Base-by-base conservation (phyloP, 2,113 vertebrate species). In the Alaudala cheleensis region DNA sequence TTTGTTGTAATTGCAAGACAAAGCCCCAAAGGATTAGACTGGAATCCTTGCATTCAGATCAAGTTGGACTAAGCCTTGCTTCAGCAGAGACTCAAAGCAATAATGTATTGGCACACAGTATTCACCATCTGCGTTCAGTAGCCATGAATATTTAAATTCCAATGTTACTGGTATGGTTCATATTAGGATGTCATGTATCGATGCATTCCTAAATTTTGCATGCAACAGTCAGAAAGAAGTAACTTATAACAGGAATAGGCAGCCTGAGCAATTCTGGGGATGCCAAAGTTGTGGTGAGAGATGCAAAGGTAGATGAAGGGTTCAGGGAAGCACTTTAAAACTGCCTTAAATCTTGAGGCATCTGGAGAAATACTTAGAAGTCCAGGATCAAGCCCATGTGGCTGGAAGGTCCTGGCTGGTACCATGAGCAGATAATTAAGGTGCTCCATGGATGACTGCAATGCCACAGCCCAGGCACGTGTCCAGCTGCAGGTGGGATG, bases 1-100 rank as follows among this genome's bases (percentile, higher is more conserved):
- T 98, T 98, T 98, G 97, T 97, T 97, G 97, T 97, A 98, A 98
- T 97, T 97, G 97, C 97, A 97, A 97, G 98, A 97, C 96, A 97
- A 97, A 97, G 97, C 96, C 97, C 97, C 96, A 69, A 81, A 97
- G 97, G 97, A 97, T 97, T 97, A 95, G 94, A 56, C 96, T 97
- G 97, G 98, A 98, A 97, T 98, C 97, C 95, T 97, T 78, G 42
- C 80, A 91, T 95, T 97, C 97, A 96, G 96, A 98, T 97, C 57
- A 67, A 97, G 94, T 95, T 97, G 90, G 96, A 96, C 97, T 94
- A 72, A 95, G 81, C 93, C 93, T 93, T 22, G 47, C 92, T 95
- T 96, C 93, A 93, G 77, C 93, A 96, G 76, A 82, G 90, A 95
- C 97, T 95, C 94, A 83, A 92, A 97, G 97, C 97, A 97, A 96